Evolutionary conservation across 2,113 vertebrate genomes (phyloP).

Genomic region (Tupaia tana): DNA sequence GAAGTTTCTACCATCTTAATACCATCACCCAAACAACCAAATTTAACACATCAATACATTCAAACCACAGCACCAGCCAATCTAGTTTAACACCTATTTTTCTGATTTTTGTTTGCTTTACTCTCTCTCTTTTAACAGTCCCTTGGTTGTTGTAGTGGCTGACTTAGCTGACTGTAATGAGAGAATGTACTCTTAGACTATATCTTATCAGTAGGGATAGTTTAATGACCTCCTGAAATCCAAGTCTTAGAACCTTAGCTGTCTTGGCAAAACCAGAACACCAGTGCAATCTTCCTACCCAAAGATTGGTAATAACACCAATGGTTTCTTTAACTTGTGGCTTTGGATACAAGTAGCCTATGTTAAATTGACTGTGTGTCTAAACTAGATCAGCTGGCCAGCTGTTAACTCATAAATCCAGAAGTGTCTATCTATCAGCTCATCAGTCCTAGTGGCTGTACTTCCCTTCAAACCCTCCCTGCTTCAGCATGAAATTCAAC

Average conservation of each 20-base stretch:
- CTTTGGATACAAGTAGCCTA: background rate
- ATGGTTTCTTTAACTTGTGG: conserved; percentile 20
- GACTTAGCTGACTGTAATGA: no score
- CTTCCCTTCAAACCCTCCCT: background rate
- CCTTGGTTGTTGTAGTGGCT: background rate
- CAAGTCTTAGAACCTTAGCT: background rate
- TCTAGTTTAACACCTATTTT: background rate
- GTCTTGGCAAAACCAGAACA: background rate
- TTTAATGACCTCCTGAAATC: background rate
- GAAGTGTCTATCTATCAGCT: background rate
- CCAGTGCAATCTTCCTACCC: background rate
- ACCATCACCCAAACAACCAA: no score
- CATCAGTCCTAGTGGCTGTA: background rate
- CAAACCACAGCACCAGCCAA: background rate
- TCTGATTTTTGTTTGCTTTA: background rate
- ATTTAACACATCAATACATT: no score
- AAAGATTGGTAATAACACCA: background rate
- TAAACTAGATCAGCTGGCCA: background rate
- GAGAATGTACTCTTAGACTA: background rate
- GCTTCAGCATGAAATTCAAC: conserved; percentile 48
- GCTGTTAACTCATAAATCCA: background rate
- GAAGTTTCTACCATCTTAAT: no score
- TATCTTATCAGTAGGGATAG: background rate
- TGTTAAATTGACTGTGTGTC: background rate
- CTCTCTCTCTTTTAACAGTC: background rate